Base-by-base conservation (phyloP, 2,113 vertebrate genomes). In the Eulacestoma nigropectus region DNA sequence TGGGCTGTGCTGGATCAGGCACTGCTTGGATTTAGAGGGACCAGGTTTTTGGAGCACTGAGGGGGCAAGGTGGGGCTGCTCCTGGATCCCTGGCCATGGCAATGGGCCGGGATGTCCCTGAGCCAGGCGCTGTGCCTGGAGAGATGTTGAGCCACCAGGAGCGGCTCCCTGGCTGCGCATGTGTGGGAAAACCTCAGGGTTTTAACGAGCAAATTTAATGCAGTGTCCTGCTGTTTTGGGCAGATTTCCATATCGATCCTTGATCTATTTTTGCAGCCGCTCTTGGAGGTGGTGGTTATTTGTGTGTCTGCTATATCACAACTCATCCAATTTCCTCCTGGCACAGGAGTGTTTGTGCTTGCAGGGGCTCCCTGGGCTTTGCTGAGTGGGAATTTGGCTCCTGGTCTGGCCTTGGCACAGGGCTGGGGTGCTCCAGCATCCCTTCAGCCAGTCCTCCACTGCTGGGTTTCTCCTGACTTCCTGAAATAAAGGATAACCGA, bases 231-330 rank as follows among this genome's bases (percentile, higher is more conserved):
- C 87, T 95, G 90, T 39, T 90, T 75, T 23, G 90, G 90, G 92
- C 94, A 90, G 65, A 42, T 89, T 83, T 96, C 95, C 95, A 65
- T 64, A 91, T 93, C 7, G 74, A 96, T 93, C 87, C 82, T 57
- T 22, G 14, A 56, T 72, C 92, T 91, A 44, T 87, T 94, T 94
- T 80, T 92, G 64, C 59, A 65, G 80, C 26, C 5, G 0, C 67
- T 30, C 56, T 52, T 52, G 79, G 83, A 53, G 76, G 89, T 80
- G 78, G 56, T 67, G 81, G 64, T 56, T 92, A 44, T 88, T 64
- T 80, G 86, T 73, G 78, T 93, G 85, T 70, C 91, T 95, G 93
- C 79, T 68, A 0, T 4, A 62, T 46, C 85, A 46, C 92, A 76
- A 25, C 93, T 12, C 42, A 69, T 53, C 64, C 76, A 41, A 11